phyloP scores from a whole-genome alignment of 1,140 invertebrate genomes.

The Drosophila parvula region DNA sequence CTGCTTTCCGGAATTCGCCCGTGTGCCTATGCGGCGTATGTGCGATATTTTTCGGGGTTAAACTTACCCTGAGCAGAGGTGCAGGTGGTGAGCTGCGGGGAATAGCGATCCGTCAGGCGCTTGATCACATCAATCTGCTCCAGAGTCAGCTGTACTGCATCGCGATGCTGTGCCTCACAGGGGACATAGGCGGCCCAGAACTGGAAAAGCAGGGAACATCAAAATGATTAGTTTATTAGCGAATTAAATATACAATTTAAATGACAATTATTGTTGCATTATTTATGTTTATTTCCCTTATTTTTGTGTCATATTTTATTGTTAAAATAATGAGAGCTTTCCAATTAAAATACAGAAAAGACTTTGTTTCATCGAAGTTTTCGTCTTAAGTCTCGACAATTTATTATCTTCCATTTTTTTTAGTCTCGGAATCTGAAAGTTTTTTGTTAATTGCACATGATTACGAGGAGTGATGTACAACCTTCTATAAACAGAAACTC shows the following conservation, averaged over 20 bases:
- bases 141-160: constrained; percentile 91
- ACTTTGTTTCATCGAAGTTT: neutral
- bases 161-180: constrained; percentile 91
- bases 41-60: constrained; percentile 28
- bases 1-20: constrained; percentile 18
- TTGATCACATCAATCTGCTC: constrained; percentile 93
- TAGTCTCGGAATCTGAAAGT: constrained; percentile 14
- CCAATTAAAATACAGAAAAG: neutral
- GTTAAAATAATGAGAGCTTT: neutral
- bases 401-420: constrained; percentile 18
- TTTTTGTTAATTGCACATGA: constrained; percentile 53
- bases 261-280: neutral
- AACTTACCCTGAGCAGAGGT: constrained; percentile 88
- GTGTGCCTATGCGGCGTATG: constrained; percentile 54
- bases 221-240: neutral
- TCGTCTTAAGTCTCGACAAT: constrained; percentile 1
- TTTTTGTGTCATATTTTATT: neutral
- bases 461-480: constrained; percentile 33
- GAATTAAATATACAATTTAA: neutral
- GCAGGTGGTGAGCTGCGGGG: constrained; percentile 87
- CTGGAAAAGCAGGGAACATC: constrained; percentile 84
- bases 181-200: constrained; percentile 96
- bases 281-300: neutral
- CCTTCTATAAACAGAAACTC: constrained; percentile 15
- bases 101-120: constrained; percentile 89